These are phyloP conservation scores for Xiphophorus maculatus DNA, from an alignment of 2,113 vertebrate species.

Conservation along the genomic window DNA sequence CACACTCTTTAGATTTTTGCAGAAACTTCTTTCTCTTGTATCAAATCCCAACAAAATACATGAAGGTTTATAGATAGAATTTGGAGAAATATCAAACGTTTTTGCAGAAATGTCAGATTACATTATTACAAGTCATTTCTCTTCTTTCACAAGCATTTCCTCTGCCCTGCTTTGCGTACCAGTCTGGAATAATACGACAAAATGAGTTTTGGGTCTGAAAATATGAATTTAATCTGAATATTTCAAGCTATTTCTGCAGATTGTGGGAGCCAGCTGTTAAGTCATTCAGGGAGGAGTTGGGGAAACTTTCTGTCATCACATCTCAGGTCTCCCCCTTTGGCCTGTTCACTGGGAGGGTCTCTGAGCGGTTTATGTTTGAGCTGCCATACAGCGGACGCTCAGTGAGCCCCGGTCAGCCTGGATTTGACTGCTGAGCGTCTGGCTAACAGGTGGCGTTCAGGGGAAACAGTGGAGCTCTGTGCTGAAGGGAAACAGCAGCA, in stretches of 20 bases:
- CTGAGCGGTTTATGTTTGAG: constrained; percentile 38
- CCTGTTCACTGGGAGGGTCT: constrained; percentile 38
- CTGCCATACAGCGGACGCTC: constrained; percentile 40
- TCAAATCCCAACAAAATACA: too few relatives aligned
- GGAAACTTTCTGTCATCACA: constrained; percentile 40
- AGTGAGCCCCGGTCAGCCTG: constrained; percentile 37
- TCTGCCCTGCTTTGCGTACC: neutral
- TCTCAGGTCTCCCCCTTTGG: constrained; percentile 44
- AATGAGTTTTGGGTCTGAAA: neutral
- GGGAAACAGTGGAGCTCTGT: constrained; percentile 25
- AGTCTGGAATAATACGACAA: neutral
- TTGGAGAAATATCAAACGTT: neutral
- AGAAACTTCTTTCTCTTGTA: too few relatives aligned
- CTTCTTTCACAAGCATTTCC: neutral
- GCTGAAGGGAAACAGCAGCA: neutral
- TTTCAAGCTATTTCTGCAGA: constrained; percentile 9
- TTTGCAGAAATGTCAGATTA: too few relatives aligned
- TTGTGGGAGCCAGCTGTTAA: constrained; percentile 33
- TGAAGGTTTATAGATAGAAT: neutral
- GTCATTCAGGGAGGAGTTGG: constrained; percentile 55
- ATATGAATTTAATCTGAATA: neutral
- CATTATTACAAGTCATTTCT: neutral
- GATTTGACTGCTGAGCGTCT: constrained; percentile 34
- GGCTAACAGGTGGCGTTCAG: constrained; percentile 39
- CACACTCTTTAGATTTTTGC: too few relatives aligned